Base-by-base conservation (phyloP, 2,888 invertebrate species). In the Allophyes oxyacanthae region DNA sequence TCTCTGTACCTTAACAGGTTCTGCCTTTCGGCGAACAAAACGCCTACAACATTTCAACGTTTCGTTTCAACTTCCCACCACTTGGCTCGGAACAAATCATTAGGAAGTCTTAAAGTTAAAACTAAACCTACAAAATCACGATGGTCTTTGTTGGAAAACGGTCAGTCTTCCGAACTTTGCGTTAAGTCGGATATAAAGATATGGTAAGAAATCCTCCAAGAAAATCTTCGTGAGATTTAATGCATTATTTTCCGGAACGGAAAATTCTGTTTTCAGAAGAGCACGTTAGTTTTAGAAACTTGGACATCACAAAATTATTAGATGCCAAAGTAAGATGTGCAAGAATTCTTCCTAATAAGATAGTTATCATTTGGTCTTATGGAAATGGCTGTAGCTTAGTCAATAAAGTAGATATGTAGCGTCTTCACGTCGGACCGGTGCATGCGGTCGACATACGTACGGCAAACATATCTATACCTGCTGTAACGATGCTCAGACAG, bases 351-450 rank as follows among this genome's bases (percentile, higher is more conserved):
- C 65, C 65, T 66, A 58, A 66, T 66, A 66, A 58, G 11, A 72
- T 73, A 73, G 77, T 76, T 76, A 76, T 65, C 74, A 63, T 76
- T 73, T 73, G 73, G 73, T 73, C 73, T 73, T 73, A 76, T 73
- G 77, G 70, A 76, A 59, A 73, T 60, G 63, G 62, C 64, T 69
- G 64, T 64, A 76, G 64, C 62, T 58, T 73, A 76, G 59, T 63
- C 59, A 38, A 45, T 71, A 64, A 64, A 57, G 43, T 69, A 76
- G 70, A 41, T 51, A 56, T 32, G 56, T 62, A 61, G 57, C 60
- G 48, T 56, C 42, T 55, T 54, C 60, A 55, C 58, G 37, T 44
- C 49, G 51, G 42, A 51, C 60, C 49, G 41, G 41, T 14, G 37
- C 59, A 61, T 66, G 54, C 59, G 60, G 52, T 41, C 42, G 33